phyloP scores from a whole-genome alignment of 2,888 invertebrate genomes.

The Osmoderma eremita region DNA sequence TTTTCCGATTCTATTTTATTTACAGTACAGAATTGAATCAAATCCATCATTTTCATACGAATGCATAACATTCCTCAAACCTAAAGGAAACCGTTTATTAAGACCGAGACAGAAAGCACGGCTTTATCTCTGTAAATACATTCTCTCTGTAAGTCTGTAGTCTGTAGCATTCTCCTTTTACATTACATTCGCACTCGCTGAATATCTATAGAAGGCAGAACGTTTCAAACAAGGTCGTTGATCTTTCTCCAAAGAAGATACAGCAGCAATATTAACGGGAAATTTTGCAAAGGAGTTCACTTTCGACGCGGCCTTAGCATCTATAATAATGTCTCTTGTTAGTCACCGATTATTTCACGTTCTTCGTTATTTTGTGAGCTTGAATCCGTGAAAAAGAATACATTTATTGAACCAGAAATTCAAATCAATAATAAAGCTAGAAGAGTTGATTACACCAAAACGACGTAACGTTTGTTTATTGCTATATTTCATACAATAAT shows the following conservation, averaged over 20 bases:
- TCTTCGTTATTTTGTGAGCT: background rate
- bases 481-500: no score
- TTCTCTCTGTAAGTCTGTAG: no score
- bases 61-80: no score
- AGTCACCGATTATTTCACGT: slow-evolving; percentile 6
- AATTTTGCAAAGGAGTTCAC: slow-evolving; percentile 40
- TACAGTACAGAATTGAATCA: no score
- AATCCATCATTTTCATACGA: no score
- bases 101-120: no score
- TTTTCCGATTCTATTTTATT: background rate
- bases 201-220: slow-evolving; percentile 18
- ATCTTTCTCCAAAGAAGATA: slow-evolving; percentile 22
- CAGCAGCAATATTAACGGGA: slow-evolving; percentile 36
- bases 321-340: background rate
- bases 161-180: slow-evolving; percentile 17
- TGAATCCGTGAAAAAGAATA: no score
- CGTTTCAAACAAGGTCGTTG: slow-evolving; percentile 32
- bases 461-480: no score
- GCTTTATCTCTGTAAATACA: no score
- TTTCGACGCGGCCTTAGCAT: slow-evolving; percentile 33
- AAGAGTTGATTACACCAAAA: background rate
- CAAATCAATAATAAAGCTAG: background rate
- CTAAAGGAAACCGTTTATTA: no score
- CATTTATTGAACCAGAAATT: background rate
- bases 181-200: slow-evolving; percentile 18